These are phyloP conservation scores for Tenebrio molitor DNA, from an alignment of 1,140 invertebrate species.

Conservation along the genomic window DNA sequence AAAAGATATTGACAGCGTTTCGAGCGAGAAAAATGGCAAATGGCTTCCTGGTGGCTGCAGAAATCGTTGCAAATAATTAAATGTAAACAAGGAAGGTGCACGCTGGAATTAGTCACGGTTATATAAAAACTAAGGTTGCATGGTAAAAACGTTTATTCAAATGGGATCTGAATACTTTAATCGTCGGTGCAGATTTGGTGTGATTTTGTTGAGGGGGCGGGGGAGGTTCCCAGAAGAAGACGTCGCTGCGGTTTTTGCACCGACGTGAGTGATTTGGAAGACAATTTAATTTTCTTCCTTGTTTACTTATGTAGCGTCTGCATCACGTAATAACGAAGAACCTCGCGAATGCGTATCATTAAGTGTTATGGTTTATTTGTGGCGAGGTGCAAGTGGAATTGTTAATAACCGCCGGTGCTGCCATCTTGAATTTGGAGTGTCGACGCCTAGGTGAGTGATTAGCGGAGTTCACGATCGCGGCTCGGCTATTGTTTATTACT, in stretches of 20 bases:
- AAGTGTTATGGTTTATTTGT: slow-evolving; percentile 28
- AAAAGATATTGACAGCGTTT: background rate
- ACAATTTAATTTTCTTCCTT: slow-evolving; percentile 36
- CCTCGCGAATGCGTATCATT: slow-evolving; percentile 21
- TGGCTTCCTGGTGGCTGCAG: slow-evolving; percentile 28
- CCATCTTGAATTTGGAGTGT: too few relatives aligned
- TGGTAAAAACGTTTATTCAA: slow-evolving; percentile 25
- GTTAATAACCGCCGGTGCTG: background rate
- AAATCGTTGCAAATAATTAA: slow-evolving; percentile 36
- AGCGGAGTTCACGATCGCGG: too few relatives aligned
- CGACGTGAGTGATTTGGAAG: background rate
- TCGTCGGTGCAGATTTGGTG: background rate
- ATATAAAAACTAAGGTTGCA: slow-evolving; percentile 40
- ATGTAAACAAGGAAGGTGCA: slow-evolving; percentile 38
- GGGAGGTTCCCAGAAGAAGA: too few relatives aligned
- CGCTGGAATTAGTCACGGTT: slow-evolving; percentile 34
- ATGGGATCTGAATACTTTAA: slow-evolving; percentile 7
- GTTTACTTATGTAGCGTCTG: slow-evolving; percentile 19
- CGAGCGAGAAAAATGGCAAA: background rate
- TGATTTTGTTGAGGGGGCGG: background rate
- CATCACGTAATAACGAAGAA: slow-evolving; percentile 19
- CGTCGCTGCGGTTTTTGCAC: too few relatives aligned
- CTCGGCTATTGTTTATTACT: too few relatives aligned
- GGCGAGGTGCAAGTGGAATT: background rate
- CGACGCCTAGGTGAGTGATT: too few relatives aligned